A percentile compares a stretch with the other conserved stretches of the same genome.
These are phyloP conservation scores for Harpagifer antarcticus DNA, from an alignment of 2,797 vertebrate species.

Conservation along the genomic window DNA sequence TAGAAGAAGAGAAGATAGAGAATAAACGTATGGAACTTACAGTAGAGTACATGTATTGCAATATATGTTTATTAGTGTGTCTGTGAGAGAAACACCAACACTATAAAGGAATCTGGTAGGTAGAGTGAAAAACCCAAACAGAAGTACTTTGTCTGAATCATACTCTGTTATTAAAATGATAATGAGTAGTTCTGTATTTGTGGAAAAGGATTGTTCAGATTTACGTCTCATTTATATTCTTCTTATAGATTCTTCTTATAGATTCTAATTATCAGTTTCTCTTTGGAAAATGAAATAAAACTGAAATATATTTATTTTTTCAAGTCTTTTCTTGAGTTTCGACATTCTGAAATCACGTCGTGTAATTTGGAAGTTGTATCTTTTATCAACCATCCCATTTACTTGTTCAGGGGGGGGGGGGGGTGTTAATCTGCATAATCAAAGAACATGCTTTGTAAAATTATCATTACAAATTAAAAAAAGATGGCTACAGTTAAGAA, in stretches of 20 bases:
- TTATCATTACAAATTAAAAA: not conserved
- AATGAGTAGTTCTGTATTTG: too few relatives aligned
- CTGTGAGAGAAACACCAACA: slow-evolving; percentile 35
- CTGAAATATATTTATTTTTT: not conserved
- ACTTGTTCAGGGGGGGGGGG: slow-evolving; percentile 4
- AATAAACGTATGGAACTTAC: slow-evolving; percentile 56
- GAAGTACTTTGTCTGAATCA: slow-evolving; percentile 68
- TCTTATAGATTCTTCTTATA: too few relatives aligned
- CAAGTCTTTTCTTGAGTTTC: not conserved
- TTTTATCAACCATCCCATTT: not conserved
- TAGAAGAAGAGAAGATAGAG: slow-evolving; percentile 34
- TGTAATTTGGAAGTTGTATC: not conserved
- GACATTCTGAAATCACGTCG: too few relatives aligned
- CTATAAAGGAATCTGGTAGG: slow-evolving; percentile 60
- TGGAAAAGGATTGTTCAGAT: not conserved
- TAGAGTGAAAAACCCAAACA: slow-evolving; percentile 52
- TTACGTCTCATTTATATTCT: slow-evolving; percentile 2
- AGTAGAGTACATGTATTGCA: slow-evolving; percentile 67
- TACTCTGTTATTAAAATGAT: slow-evolving; percentile 36
- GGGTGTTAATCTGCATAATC: slow-evolving; percentile 14
- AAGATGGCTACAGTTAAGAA: slow-evolving; percentile 5
- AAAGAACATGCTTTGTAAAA: not conserved
- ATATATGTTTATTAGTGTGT: slow-evolving; percentile 57
- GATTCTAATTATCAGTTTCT: not conserved
- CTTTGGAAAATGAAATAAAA: not conserved